Evolutionary conservation across 1,140 invertebrate species (phyloP), one percentile per base, ranked within the genome.

Genomic region (Pogonomyrmex californicus): DNA sequence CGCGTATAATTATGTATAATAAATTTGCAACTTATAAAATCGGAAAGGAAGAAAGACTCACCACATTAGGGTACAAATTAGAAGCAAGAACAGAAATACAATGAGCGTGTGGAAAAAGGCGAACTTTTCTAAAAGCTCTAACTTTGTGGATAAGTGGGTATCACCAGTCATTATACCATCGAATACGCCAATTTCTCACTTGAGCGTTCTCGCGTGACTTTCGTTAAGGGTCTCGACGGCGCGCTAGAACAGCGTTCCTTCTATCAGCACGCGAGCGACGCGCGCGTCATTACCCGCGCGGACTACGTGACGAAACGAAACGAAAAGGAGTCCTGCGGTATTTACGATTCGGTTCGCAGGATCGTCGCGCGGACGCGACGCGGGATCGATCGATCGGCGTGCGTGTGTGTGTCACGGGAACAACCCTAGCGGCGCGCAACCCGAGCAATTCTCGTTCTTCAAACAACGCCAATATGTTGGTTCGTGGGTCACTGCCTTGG

Each of bases 381-480:
- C 56, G 36, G 51, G 85, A 89, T 89, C 86, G 91, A 91, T 91
- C 91, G 71, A 81, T 66, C 38, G 79, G 51, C 56, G 30, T 79
- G 51, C 54, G 68, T 75, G 79, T 47, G 79, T 47, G 54, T 83
- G 87, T 87, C 90, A 78, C 89, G 70, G 83, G 87, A 77, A 38
- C 68, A 83, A 91, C 89, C 89, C 91, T 86, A 86, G 90, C 73
- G 83, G 87, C 88, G 88, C 85, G 76, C 65, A 68, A 68, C 65
- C 54, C 85, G 76, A 87, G 89, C 89, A 91, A 94, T 94, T 93
- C 89, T 89, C 88, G 88, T 93, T 92, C 92, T 91, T 93, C 93
- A 93, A 94, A 94, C 93, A 94, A 93, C 89, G 89, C 88, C 93
- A 92, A 93, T 93, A 93, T 93, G 93, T 93, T 93, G 91, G 87